These are phyloP conservation scores for Amphimedon queenslandica DNA, from an alignment of 37 sponge, comb jelly and placozoan species.

Conservation along the genomic window DNA sequence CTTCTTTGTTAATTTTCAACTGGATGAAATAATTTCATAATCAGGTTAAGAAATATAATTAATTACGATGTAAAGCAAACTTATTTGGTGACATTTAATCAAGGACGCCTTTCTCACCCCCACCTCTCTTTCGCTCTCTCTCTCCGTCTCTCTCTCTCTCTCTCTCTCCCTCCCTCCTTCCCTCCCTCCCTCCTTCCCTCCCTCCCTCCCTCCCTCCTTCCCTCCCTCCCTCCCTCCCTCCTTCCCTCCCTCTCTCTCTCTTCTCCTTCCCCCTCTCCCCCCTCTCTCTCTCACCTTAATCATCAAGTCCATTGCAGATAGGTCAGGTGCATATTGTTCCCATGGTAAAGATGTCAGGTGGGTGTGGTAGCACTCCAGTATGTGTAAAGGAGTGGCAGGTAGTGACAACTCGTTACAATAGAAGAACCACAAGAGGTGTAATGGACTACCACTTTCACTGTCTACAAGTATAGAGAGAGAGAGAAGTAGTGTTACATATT, in stretches of 20 bases:
- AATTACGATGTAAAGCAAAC: too few species aligned
- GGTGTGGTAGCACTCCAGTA: slow-evolving; percentile 57
- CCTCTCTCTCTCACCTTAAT: slow-evolving; percentile 29
- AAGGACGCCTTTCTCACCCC: too few species aligned
- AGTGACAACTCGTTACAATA: slow-evolving; percentile 49
- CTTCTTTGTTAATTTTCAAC: slow-evolving; percentile 21
- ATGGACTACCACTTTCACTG: background rate
- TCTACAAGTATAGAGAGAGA: background rate
- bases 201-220: background rate
- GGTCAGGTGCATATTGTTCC: slow-evolving; percentile 59
- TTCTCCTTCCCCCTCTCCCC: background rate
- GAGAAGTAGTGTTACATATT: too few species aligned
- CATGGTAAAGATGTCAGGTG: slow-evolving; percentile 60
- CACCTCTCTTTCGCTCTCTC: too few species aligned
- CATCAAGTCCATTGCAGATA: slow-evolving; percentile 60
- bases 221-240: background rate
- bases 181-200: background rate
- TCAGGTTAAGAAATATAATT: too few species aligned
- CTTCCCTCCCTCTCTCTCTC: background rate
- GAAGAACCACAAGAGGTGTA: slow-evolving; percentile 42
- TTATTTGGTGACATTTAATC: too few species aligned
- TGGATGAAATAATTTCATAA: too few species aligned
- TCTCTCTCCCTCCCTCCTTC: background rate
- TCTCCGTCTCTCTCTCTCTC: background rate
- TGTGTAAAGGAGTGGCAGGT: slow-evolving; percentile 26